Percentiles rank a stretch among this genome's conserved stretches.
phyloP scores from a whole-genome alignment of 2,888 invertebrate species.

The Eupithecia tripunctaria region DNA sequence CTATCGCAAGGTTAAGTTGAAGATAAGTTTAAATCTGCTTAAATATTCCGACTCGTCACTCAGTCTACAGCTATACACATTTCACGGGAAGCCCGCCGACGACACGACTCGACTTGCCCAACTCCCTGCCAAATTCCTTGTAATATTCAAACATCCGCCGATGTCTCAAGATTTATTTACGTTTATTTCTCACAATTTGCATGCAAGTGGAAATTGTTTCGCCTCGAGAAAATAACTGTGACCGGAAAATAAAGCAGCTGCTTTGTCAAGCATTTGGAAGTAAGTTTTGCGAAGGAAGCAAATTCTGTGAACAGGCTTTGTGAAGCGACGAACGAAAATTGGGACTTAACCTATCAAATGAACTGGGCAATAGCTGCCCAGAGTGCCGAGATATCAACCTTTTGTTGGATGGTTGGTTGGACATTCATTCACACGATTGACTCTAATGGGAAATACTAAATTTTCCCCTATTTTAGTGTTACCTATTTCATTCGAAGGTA shows the following conservation, averaged over 20 bases:
- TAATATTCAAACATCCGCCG: constrained; percentile 30
- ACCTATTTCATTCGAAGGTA: not conserved
- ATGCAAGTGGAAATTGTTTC: constrained; percentile 33
- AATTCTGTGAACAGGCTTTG: constrained; percentile 1
- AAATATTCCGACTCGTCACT: constrained; percentile 15
- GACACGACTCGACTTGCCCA: constrained; percentile 13
- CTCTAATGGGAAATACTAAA: not conserved
- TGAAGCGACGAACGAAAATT: constrained; percentile 1
- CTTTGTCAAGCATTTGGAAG: constrained; percentile 24
- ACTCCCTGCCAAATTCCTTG: constrained; percentile 31
- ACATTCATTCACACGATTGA: constrained; percentile 9
- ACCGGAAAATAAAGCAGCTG: constrained; percentile 17
- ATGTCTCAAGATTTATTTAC: constrained; percentile 29
- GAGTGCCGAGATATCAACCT: not conserved
- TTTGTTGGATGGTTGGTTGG: constrained; percentile 6
- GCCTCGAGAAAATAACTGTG: constrained; percentile 12
- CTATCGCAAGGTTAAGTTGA: not conserved
- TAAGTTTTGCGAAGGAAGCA: not conserved
- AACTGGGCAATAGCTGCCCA: constrained; percentile 5
- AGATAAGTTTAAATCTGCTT: constrained; percentile 17
- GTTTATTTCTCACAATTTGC: constrained; percentile 37
- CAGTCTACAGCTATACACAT: constrained; percentile 18
- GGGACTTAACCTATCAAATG: constrained; percentile 9
- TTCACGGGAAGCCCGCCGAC: constrained; percentile 11
- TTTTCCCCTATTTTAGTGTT: not conserved